Evolutionary conservation across 53 echinoderm and acorn worm species (phyloP), one percentile per base, ranked within the genome.

Genomic region (Echinometra lucunter): DNA sequence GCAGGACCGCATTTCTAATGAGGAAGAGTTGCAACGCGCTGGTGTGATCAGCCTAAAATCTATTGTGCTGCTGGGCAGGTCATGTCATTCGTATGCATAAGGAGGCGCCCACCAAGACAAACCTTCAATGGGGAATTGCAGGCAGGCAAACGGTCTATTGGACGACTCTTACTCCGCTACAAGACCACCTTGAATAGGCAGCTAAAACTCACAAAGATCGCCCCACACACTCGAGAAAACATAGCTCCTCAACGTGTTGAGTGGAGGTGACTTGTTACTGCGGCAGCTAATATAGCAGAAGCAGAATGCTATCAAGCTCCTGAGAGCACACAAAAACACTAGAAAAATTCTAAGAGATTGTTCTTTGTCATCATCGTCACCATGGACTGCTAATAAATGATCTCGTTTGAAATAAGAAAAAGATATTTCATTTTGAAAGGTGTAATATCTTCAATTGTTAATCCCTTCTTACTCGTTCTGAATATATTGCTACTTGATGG

Each of bases 21-120:
- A 95, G 34, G 96, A 92, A 72, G 96, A 95, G 90, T 78, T 96
- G 13, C 93, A 44, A 93, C 3, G 83, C 18, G 95, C 93, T 37
- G 47, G 40, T 63, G 90, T 95, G 95, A 37, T 82, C 44, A 95
- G 95, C 60, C 6, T 95, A 38, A 60, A 95, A 72, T 83, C 93
- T 1, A 75, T 63, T 37, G 40, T 94, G 15, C 12, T 94, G 96
- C 30, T 95, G 96, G 96, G 74, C 89, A 58, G 7, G 21, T 58
- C 15, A 13, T 8, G 58, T 58, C 21, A 58, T 58, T 9, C 56
- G 56, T 13, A 56, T 56, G 56, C 56, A 92, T 74, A 74, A 83
- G 34, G 19, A 88, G n/a, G 6, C 95, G 95, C 92, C 93, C 94
- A 16, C 94, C 94, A 18, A 88, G 94, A 28, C 93, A 94, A 89